Conservation (phyloP, 2,113 vertebrate genomes). For the Siniperca knerii region DNA sequence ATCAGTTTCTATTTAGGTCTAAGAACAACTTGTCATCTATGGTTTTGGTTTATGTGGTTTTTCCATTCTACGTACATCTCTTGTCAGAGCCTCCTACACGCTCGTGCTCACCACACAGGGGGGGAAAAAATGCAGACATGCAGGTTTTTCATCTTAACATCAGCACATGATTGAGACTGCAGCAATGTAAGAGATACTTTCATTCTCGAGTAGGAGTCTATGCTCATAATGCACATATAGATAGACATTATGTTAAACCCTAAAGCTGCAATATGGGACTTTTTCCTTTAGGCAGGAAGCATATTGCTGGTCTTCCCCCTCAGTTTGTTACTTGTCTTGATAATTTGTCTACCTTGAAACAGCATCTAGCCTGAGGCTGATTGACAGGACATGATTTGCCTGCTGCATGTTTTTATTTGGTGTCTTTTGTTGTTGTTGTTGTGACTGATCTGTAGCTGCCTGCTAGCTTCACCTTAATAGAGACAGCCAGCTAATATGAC, state of each 20-base stretch:
- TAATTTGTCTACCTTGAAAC: constrained; percentile 27
- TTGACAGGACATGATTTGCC: neutral
- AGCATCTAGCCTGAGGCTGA: constrained; percentile 26
- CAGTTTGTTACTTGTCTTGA: constrained; percentile 20
- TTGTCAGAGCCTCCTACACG: constrained; percentile 56
- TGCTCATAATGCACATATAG: constrained; percentile 24
- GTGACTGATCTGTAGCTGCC: neutral
- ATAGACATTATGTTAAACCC: constrained; percentile 43
- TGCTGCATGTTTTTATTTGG: neutral
- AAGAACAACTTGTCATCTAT: constrained; percentile 35
- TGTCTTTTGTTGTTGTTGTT: neutral
- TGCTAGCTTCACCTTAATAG: neutral
- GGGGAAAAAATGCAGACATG: constrained; percentile 25
- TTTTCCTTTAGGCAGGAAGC: constrained; percentile 45
- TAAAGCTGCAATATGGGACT: constrained; percentile 18
- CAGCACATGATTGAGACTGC: constrained; percentile 40
- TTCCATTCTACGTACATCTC: constrained; percentile 65
- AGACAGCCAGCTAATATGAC: neutral
- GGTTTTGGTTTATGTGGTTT: constrained; percentile 69
- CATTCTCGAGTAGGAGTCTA: constrained; percentile 55
- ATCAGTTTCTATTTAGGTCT: constrained; percentile 47
- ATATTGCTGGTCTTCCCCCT: constrained; percentile 44
- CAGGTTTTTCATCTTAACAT: constrained; percentile 57
- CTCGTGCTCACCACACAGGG: constrained; percentile 60
- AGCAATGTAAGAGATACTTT: constrained; percentile 28